Evolutionary conservation across 2,797 vertebrate genomes (phyloP), one percentile per base, ranked within the genome.

Genomic region (Hipposideros larvatus): DNA sequence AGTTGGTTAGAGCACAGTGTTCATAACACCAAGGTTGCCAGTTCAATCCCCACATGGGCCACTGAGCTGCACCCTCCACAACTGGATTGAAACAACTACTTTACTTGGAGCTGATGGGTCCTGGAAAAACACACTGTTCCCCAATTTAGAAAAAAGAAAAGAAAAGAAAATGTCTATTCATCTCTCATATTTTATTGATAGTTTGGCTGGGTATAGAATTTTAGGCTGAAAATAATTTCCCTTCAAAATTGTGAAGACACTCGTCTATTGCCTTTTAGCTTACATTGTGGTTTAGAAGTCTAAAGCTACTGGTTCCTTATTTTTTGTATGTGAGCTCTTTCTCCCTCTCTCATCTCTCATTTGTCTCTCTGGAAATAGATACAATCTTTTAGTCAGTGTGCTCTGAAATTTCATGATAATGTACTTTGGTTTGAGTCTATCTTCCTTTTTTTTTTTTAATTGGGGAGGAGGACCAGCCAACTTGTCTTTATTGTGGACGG

Each of bases 331-430:
- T 71, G 4, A 46, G 79, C 19, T 65, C 2, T 74, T 59, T 86
- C 34, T 83, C 26, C 55, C 15, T 63, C 19, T 37, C 14, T 83
- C 34, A 14, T 59, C 13, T 26, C 37, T 70, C 4, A 11, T 68
- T 31, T 28, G 61, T 63, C 28, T 63, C 28, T 43, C 68, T 65
- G 11, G 43, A 83, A 88, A 55, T 77, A 61, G 55, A 11, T 53
- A 85, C 55, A 55, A 48, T 65, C 31, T 71, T 61, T 90, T 79
- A 48, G 34, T 53, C 55, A 31, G 3, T 51, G 28, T 82, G 34
- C 92, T 86, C 74, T 94, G 48, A 94, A 71, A 8, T 83, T 89
- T 77, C 65, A 57, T 24, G 16, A 61, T 94, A 73, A 84, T 78
- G 9, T 94, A 26, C 55, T 91, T 84, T 71, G 28, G 24, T 82